phyloP scores from a whole-genome alignment of 2,888 invertebrate species.

The Exocentrus adspersus region DNA sequence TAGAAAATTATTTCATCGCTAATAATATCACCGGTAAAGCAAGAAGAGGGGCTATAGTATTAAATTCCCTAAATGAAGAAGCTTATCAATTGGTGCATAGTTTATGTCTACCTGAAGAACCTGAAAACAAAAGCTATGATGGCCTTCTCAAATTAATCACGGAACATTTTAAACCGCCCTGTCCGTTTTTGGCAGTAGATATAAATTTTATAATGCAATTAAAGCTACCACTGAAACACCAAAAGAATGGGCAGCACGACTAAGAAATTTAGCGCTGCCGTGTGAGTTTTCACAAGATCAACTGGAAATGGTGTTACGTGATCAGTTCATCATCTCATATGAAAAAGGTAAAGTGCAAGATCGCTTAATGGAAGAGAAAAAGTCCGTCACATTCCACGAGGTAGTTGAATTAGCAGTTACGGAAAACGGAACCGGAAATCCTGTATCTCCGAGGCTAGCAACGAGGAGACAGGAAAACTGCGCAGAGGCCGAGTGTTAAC shows the following conservation, averaged over 20 bases:
- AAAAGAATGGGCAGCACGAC: slow-evolving; percentile 32
- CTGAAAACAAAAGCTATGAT: slow-evolving; percentile 26
- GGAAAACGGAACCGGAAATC: slow-evolving; percentile 7
- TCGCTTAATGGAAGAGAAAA: slow-evolving; percentile 13
- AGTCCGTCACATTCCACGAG: neutral
- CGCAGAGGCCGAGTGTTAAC: no score
- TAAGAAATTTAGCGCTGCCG: slow-evolving; percentile 28
- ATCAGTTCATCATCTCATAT: slow-evolving; percentile 27
- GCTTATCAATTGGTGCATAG: slow-evolving; percentile 35
- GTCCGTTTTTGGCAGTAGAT: slow-evolving; percentile 30
- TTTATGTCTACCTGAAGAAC: slow-evolving; percentile 33
- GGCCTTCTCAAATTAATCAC: slow-evolving; percentile 28
- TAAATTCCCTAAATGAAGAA: slow-evolving; percentile 32
- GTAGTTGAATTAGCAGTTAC: slow-evolving; percentile 8
- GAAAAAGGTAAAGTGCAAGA: slow-evolving; percentile 19
- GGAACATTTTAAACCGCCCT: slow-evolving; percentile 30
- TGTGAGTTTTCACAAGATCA: slow-evolving; percentile 30
- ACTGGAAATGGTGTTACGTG: slow-evolving; percentile 27
- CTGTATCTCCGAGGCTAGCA: neutral
- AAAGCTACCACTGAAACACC: slow-evolving; percentile 28
- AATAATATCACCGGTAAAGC: slow-evolving; percentile 20
- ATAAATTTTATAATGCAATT: slow-evolving; percentile 30
- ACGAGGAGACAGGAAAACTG: neutral
- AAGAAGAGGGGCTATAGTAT: slow-evolving; percentile 20
- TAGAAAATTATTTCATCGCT: slow-evolving; percentile 30